Evolutionary conservation across 2,797 vertebrate species (phyloP).

Genomic region (Tadarida brasiliensis): DNA sequence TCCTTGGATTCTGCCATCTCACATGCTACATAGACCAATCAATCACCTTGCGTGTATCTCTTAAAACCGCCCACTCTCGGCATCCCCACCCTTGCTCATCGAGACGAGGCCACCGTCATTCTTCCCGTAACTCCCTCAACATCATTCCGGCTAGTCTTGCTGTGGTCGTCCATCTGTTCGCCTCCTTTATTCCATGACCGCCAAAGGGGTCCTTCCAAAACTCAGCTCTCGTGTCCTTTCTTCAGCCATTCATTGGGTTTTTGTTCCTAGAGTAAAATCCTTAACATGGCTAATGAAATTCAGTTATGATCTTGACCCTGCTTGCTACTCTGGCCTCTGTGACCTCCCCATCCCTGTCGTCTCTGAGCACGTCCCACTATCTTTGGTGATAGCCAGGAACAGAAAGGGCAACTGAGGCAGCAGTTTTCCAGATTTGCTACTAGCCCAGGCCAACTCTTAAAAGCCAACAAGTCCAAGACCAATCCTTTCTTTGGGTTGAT

Average conservation of each 20-base stretch:
- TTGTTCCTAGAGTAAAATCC: slow-evolving; percentile 23
- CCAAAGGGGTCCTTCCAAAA: not conserved
- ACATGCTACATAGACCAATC: not conserved
- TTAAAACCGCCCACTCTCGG: not conserved
- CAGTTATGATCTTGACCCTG: not conserved
- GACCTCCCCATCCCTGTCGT: not conserved
- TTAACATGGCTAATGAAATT: not conserved
- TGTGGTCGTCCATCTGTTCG: not conserved
- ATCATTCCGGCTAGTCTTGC: not conserved
- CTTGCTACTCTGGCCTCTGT: not conserved
- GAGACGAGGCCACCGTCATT: not conserved
- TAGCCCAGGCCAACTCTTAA: not conserved
- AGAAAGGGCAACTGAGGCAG: not conserved
- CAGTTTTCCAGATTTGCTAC: not conserved
- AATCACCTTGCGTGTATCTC: not conserved
- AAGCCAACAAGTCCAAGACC: not conserved
- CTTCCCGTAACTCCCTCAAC: not conserved
- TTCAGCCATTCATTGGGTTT: not conserved
- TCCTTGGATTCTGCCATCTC: not conserved
- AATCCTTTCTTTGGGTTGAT: not conserved
- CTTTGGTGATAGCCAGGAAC: not conserved
- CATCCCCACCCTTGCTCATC: too few species aligned
- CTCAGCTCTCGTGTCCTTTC: not conserved
- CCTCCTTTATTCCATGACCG: not conserved
- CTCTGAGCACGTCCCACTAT: not conserved